phyloP scores from a whole-genome alignment of 2,888 invertebrate species.

The Cataglyphis albicans region DNA sequence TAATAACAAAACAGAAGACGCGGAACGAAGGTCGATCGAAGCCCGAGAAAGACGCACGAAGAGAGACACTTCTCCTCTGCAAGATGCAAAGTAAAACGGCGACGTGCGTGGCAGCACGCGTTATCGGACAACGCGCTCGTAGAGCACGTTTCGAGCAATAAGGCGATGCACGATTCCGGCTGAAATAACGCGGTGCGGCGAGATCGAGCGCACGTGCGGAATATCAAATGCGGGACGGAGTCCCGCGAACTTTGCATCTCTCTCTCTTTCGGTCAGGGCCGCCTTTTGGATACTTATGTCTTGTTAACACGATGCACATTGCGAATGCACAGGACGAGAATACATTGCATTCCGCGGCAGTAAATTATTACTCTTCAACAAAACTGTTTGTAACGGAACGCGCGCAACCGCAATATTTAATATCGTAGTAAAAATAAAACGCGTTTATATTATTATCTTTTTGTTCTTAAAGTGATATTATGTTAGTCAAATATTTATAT shows the following conservation, averaged over 20 bases:
- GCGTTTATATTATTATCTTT: background rate
- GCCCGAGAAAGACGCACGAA: background rate
- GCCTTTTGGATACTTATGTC: background rate
- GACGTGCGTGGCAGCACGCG: background rate
- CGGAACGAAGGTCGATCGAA: slow-evolving; percentile 35
- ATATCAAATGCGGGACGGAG: slow-evolving; percentile 39
- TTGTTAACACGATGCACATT: slow-evolving; percentile 4
- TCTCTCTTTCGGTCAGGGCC: slow-evolving; percentile 19
- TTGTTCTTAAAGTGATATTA: background rate
- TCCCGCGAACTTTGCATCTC: slow-evolving; percentile 6
- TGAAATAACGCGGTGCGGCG: slow-evolving; percentile 38
- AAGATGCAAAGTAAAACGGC: slow-evolving; percentile 9
- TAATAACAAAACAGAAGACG: slow-evolving; percentile 24
- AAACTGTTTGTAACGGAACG: background rate
- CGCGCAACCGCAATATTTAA: background rate
- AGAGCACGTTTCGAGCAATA: slow-evolving; percentile 37
- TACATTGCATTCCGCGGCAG: background rate
- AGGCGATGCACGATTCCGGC: slow-evolving; percentile 13
- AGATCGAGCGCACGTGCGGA: slow-evolving; percentile 43
- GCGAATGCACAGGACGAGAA: background rate
- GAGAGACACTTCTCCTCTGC: background rate
- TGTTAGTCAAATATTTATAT: background rate
- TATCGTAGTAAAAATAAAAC: background rate
- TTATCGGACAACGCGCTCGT: slow-evolving; percentile 30
- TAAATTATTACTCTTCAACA: slow-evolving; percentile 13